These are phyloP conservation scores for Otus sunia DNA, from an alignment of 2,113 vertebrate genomes.

Conservation along the genomic window DNA sequence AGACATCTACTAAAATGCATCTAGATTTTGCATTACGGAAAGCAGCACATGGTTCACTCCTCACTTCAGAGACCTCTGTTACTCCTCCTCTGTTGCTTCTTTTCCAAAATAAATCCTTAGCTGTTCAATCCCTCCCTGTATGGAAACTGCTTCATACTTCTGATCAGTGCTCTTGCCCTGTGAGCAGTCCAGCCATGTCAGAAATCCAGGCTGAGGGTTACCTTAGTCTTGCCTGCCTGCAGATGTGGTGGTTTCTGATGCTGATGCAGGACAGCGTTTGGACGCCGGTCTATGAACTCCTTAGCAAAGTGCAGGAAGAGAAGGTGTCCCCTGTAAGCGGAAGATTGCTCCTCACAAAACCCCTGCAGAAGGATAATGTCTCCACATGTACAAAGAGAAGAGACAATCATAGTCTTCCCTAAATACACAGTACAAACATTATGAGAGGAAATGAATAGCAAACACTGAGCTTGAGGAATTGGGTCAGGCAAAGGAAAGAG, in stretches of 20 bases:
- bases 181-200: background rate
- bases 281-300: background rate
- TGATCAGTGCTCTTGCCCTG: background rate
- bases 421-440: background rate
- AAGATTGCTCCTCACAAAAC: background rate
- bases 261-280: background rate
- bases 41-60: rapidly evolving
- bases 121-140: background rate
- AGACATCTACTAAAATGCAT: background rate
- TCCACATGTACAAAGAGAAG: background rate
- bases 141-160: background rate
- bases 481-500: background rate
- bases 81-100: background rate
- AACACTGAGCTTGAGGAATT: background rate
- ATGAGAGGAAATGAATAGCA: background rate
- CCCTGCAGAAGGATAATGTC: background rate
- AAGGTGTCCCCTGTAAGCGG: background rate
- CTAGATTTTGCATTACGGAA: background rate
- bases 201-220: background rate
- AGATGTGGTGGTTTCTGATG: background rate
- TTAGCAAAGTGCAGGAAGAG: background rate
- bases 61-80: background rate
- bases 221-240: background rate
- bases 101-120: background rate
- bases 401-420: background rate